Evolutionary conservation across 2,888 invertebrate genomes (phyloP), one percentile per base, ranked within the genome.

Genomic region (Macrophya alboannulata): DNA sequence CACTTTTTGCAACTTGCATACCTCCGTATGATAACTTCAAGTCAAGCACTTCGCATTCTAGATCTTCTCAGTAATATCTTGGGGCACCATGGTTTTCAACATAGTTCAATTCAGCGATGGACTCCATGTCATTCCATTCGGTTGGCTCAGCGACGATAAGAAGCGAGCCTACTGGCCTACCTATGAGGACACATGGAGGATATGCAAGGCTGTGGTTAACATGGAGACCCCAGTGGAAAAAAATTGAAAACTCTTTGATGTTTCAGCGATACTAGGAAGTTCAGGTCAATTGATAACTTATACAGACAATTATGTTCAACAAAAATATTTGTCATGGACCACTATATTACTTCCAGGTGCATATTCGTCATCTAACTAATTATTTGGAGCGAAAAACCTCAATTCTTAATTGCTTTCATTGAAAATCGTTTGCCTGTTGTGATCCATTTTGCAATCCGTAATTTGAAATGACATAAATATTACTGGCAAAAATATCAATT

Each of bases 231-330:
- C 74, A 25, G 43, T 48, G 3, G 21, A 45, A 5, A 25, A 43
- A 45, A 1, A 21, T 45, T 74, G 74, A 48, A 9, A 43, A 45
- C 10, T 74, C 0, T n/a, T 45, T 9, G 15, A 48, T 2, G 48
- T 74, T n/a, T 25, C 21, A 21, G 25, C n/a, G 2, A 45, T 74
- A 21, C 74, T 45, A 10, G 74, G 74, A 74, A 45, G 74, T 48
- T 21, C 74, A 74, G 74, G 74, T 74, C 45, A 74, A 74, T 74
- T 45, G 37, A 74, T 21, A 21, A 71, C 12, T 71, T 3, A 45
- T 74, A 43, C 4, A 5, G 65, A 4, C 8, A 9, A 72, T 72
- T 37, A 40, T 5, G 9, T n/a, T n/a, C n/a, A n/a, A n/a, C n/a
- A n/a, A n/a, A n/a, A n/a, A n/a, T n/a, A n/a, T n/a, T n/a, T n/a